A percentile compares a stretch with the other conserved stretches of the same genome.
Evolutionary conservation across 2,797 vertebrate species (phyloP).

Genomic region (Potorous gilbertii): DNA sequence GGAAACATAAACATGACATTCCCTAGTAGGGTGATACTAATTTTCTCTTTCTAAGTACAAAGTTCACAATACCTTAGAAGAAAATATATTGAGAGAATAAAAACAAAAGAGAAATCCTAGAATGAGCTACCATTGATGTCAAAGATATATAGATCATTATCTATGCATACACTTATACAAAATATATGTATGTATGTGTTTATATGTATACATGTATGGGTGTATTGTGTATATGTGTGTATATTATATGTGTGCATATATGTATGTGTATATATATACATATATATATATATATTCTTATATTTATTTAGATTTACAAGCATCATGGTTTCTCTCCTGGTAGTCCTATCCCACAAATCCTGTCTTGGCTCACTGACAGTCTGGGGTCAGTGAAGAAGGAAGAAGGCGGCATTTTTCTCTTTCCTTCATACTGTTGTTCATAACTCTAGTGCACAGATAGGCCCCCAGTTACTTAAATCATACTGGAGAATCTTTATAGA

Average conservation of each 20-base stretch:
- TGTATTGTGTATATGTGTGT: neutral
- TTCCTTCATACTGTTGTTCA: neutral
- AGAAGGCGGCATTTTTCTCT: neutral
- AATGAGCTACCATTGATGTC: neutral
- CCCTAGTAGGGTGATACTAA: neutral
- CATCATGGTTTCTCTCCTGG: neutral
- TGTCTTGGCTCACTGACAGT: neutral
- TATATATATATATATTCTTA: neutral
- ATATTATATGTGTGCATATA: neutral
- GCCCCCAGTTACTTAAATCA: neutral
- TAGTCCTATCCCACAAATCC: neutral
- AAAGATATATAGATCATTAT: neutral
- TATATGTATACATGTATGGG: neutral
- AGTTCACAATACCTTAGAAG: neutral
- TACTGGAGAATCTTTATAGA: neutral
- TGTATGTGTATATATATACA: neutral
- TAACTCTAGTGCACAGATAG: neutral
- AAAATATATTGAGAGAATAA: neutral
- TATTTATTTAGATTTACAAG: neutral
- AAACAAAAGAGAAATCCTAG: neutral
- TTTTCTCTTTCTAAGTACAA: neutral
- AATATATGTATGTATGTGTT: neutral
- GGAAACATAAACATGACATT: neutral
- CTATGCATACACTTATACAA: neutral
- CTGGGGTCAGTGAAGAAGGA: neutral